Evolutionary conservation across 2,797 vertebrate species (phyloP), one percentile per base, ranked within the genome.

Genomic region (Syndactyla subalaris): DNA sequence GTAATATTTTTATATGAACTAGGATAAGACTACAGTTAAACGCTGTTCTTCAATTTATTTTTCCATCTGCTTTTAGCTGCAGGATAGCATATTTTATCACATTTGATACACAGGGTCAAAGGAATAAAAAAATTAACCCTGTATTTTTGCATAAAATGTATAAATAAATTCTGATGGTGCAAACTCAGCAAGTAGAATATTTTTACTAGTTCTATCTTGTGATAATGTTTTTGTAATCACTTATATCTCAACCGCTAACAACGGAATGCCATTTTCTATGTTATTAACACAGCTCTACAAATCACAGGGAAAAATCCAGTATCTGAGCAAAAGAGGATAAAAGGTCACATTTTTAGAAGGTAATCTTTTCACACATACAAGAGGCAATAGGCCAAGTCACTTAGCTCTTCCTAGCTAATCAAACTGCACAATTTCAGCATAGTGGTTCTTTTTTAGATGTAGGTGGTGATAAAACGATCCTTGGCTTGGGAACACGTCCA

Each of bases 1-100:
- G 92, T 95, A 96, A 96, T 96, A 96, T 93, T 97, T 95, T 96
- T 96, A 94, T 95, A 97, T 95, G 95, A 97, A 96, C 91, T 93
- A 93, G 88, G 89, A 97, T 97, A 96, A 97, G 96, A 72, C 91
- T 94, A 93, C 68, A 92, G 85, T 96, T 96, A 89, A 97, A 90
- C 10, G 93, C 75, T n/a, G 93, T 83, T 71, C 88, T 97, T 97
- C 93, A 95, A 96, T 96, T 97, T 97, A 96, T 89, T 95, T 96
- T 97, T 97, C 92, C 86, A 92, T 93, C 96, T 92, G 93, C 71
- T 94, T 96, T 95, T 95, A 84, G 96, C 83, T 95, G 77, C 89
- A 96, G 92, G 91, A 92, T 93, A 94, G 73, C 93, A 70, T 85
- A 96, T 92, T 95, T 96, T 95, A 96, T 96, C 95, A 95, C 76